Base-by-base conservation (phyloP, 2,113 vertebrate species). In the Anguilla japonica region DNA sequence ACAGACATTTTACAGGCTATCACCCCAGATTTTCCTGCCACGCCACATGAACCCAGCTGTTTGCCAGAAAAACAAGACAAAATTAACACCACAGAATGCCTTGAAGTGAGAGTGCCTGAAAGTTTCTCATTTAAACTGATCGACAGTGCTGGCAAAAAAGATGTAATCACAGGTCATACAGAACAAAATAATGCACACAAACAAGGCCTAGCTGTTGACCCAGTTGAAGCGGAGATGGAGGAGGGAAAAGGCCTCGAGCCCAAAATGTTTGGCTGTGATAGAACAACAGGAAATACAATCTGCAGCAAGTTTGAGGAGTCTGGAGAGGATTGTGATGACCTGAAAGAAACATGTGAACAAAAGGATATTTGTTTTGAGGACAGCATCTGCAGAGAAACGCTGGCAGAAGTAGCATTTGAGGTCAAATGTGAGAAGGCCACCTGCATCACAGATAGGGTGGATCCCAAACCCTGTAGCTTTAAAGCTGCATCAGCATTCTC, bases 1-100 rank as follows among this genome's bases (percentile, higher is more conserved):
- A 95, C 94, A 80, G 93, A 92, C 84, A 94, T 96, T 63, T 91
- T 96, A 1, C 41, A 92, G 78, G 81, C 91, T 5, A 41, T 87
- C 90, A 92, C 92, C 87, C 94, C 95, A 18, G 93, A 95, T 89
- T 95, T 95, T 85, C 91, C 94, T 87, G 91, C 88, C 88, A 71
- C 87, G 56, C 57, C 82, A 83, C 87, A 89, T 86, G 87, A 92
- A 83, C 92, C 88, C 84, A 78, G 39, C 14, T 11, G 22, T 41
- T 91, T 81, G 84, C 88, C 89, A 3, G 86, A 90, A 88, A 89
- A 90, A 16, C 89, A 91, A 84, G 89, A 83, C 60, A 85, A 89
- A 87, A 40, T 86, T 41, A 91, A 85, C 5, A 85, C 14, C 29
- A 85, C 79, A 79, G 82, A 85, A 80, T 87, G 92, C 40, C 89